Base-by-base conservation (phyloP, 2,113 vertebrate genomes). In the Cisticola juncidis region DNA sequence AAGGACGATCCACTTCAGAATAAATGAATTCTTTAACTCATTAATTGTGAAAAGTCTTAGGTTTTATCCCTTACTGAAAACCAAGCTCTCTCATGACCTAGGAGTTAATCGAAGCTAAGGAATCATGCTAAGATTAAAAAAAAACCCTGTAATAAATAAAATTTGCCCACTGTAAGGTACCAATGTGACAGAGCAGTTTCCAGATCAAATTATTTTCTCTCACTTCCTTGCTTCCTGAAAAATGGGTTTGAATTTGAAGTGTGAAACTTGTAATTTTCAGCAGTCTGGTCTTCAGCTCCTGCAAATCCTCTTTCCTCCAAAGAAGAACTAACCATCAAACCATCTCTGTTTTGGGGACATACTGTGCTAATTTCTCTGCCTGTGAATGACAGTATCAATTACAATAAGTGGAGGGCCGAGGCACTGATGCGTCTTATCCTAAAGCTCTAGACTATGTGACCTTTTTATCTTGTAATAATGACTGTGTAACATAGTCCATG, bases 181-280 rank as follows among this genome's bases (percentile, higher is more conserved):
- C 12, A 10, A 33, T n/a, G 11, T 28, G 29, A 48, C 35, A 68
- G 35, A 91, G 44, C 22, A 31, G 36, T 54, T 83, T 91, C 31
- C 54, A 0, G 0, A 77, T 50, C 40, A 95, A 85, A 90, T 79
- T 79, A 84, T 81, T 91, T 92, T 84, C 73, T 90, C 40, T 81
- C 69, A 81, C 47, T 81, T 85, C 24, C 38, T 76, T 36, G 14
- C 24, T 60, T 35, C 31, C 22, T 79, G 60, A 89, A 91, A 91
- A 87, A 61, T 0, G 0, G 26, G 56, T 31, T 79, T 81, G 48
- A 60, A 54, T 71, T 42, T 64, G 22, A 83, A 83, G 80, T 65
- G 42, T 65, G 65, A 91, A 96, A 91, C 73, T 70, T 42, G 23
- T 10, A 62, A 89, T 91, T 92, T 96, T 84, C 77, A 89, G 45